Evolutionary conservation across 2,888 invertebrate genomes (phyloP), one percentile per base, ranked within the genome.

Genomic region (Phyllotreta striolata): DNA sequence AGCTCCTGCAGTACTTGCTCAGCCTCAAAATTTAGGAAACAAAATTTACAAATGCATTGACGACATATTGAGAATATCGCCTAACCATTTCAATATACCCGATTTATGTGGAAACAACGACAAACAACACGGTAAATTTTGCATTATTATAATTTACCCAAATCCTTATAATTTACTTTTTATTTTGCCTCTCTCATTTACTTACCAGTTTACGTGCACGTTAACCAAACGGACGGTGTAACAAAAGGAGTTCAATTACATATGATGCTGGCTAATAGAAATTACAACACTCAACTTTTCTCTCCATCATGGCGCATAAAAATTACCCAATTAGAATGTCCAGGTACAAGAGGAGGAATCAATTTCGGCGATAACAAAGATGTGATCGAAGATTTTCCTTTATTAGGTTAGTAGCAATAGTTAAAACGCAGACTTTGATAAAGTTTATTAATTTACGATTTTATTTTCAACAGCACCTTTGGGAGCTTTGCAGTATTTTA

Each of bases 401-500:
- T 69, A 14, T 65, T 76, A 63, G 77, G 77, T 76, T 70, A 43
- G 10, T 44, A 35, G 10, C 3, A 44, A 10, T 44, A 5, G 68
- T 69, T 34, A 39, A 40, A n/a, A 60, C 67, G 54, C 63, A 10
- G 44, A 73, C 46, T 72, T 72, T 73, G 63, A 4, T 38, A 52
- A 24, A 24, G 56, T 37, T 6, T 60, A 37, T 46, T 57, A 56
- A 34, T 44, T 12, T 44, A 12, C 13, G 12, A 34, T 4, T 13
- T 40, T 9, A 55, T 57, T 62, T 66, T 37, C 73, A 75, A 51
- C 68, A 82, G 88, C 90, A 0, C 90, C 90, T 0, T 82, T 84
- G 0, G 90, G 89, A 43, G 89, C 89, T 55, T 82, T 88, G 12
- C 90, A 90, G 71, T 90, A 86, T 80, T 88, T 83, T 75, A 87